Evolutionary conservation across 1,140 invertebrate species (phyloP), one percentile per base, ranked within the genome.

Genomic region (Bilobella aurantiaca): DNA sequence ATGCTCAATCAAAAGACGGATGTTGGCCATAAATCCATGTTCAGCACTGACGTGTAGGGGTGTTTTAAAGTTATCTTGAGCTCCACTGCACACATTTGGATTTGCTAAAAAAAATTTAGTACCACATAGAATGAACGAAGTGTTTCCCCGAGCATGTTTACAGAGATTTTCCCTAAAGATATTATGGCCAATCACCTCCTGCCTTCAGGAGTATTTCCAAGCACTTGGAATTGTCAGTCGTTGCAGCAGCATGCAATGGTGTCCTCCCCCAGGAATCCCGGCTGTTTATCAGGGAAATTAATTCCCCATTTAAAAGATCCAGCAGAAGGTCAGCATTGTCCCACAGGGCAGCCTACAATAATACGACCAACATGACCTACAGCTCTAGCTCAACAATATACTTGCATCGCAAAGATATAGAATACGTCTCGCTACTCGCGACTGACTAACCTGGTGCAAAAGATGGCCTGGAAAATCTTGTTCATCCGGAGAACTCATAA

Each of bases 331-430:
- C 91, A 12, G 86, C 84, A 76, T 94, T 94, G 77, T 94, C 90
- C 89, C 90, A 96, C 25, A 95, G 76, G 2, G 91, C 90, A n/a
- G 90, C 90, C 84, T 91, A 73, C 73, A 74, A n/a, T n/a, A n/a
- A n/a, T n/a, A n/a, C n/a, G n/a, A n/a, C n/a, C n/a, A n/a, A n/a
- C n/a, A n/a, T n/a, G n/a, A n/a, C n/a, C n/a, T n/a, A n/a, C n/a
- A n/a, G n/a, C n/a, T n/a, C n/a, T n/a, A n/a, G n/a, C n/a, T n/a
- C n/a, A n/a, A n/a, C n/a, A n/a, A n/a, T n/a, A n/a, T n/a, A n/a
- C n/a, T n/a, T n/a, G n/a, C n/a, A n/a, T n/a, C n/a, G n/a, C n/a
- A n/a, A n/a, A n/a, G n/a, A n/a, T n/a, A n/a, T n/a, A n/a, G n/a
- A n/a, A n/a, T n/a, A n/a, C n/a, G n/a, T n/a, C n/a, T n/a, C n/a